Base-by-base conservation (phyloP, 2,888 invertebrate species). In the Metalampra italica region DNA sequence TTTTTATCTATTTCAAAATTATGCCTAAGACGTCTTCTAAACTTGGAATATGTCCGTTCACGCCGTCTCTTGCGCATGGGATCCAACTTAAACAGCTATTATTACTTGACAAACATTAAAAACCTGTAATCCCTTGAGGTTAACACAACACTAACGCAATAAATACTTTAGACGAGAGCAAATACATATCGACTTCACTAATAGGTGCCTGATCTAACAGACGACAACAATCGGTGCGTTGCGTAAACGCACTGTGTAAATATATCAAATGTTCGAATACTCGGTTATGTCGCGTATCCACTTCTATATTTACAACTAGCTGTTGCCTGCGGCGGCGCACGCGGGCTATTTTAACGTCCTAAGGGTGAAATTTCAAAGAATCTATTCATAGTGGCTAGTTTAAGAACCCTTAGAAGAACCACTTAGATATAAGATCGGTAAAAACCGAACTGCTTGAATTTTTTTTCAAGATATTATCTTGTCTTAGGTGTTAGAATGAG, bases 91-190 rank as follows among this genome's bases (percentile, higher is more conserved):
- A 79, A 83, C 82, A 84, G 67, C 64, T 82, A 78, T 75, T 79
- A 85, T 83, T 80, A 77, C 82, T 82, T 66, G 61, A 73, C 82
- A 85, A 85, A 86, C 73, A 85, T 57, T 56, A 66, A 75, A 78
- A 86, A 86, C 85, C 82, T 78, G 84, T 84, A 78, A 78, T 84
- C 79, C 75, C 79, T 78, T 81, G 82, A 86, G 87, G 87, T 87
- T 86, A 87, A 85, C 71, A 83, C 71, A 86, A 86, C 78, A 86
- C 71, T 71, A 71, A 66, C 83, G 84, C 78, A 83, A 85, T 78
- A 78, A 77, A 80, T 83, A 82, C 76, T 83, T 81, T 75, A 78
- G 74, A 71, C 63, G 57, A 69, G 62, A 69, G 72, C 70, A 82
- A 83, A 85, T 64, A 59, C 61, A 59, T 69, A 70, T 68, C 64